phyloP scores from a whole-genome alignment of 2,888 invertebrate genomes.

The Agrochola circellaris region DNA sequence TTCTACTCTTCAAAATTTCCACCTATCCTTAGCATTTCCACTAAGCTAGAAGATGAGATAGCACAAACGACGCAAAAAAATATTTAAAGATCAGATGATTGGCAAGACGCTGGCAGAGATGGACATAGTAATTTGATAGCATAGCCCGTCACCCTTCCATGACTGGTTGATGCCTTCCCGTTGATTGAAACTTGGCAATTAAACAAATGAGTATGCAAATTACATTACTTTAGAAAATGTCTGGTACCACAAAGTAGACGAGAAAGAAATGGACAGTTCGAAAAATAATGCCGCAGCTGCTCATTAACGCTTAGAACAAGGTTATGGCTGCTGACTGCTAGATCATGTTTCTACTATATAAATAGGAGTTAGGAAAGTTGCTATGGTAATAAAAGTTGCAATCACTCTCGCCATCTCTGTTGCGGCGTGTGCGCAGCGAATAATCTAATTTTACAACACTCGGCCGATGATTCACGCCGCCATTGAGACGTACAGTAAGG shows the following conservation, averaged over 20 bases:
- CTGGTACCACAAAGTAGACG: conserved; percentile 15
- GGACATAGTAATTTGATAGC: conserved; percentile 60
- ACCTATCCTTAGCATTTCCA: conserved; percentile 31
- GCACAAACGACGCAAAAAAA: conserved; percentile 26
- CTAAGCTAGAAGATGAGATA: conserved; percentile 22
- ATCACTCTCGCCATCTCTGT: conserved; percentile 59
- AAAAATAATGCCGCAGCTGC: conserved; percentile 22
- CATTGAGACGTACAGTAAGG: conserved; percentile 83
- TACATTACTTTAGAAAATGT: conserved; percentile 26
- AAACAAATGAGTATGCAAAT: conserved; percentile 47
- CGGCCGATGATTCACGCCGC: conserved; percentile 79
- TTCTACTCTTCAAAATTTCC: conserved; percentile 30
- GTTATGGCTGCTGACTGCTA: conserved; percentile 26
- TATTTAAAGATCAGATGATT: conserved; percentile 56
- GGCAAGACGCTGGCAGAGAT: conserved; percentile 45
- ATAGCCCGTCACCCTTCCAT: conserved; percentile 32
- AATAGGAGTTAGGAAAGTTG: conserved; percentile 58
- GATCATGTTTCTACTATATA: conserved; percentile 56
- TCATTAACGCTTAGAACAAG: conserved; percentile 37
- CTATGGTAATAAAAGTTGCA: conserved; percentile 68
- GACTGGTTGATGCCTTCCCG: conserved; percentile 52
- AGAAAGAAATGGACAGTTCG: conserved; percentile 24
- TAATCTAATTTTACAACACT: conserved; percentile 80
- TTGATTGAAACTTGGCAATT: conserved; percentile 66
- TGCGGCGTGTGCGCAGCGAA: conserved; percentile 70